phyloP scores from a whole-genome alignment of 2,888 invertebrate species.

The Epinotia ramella region DNA sequence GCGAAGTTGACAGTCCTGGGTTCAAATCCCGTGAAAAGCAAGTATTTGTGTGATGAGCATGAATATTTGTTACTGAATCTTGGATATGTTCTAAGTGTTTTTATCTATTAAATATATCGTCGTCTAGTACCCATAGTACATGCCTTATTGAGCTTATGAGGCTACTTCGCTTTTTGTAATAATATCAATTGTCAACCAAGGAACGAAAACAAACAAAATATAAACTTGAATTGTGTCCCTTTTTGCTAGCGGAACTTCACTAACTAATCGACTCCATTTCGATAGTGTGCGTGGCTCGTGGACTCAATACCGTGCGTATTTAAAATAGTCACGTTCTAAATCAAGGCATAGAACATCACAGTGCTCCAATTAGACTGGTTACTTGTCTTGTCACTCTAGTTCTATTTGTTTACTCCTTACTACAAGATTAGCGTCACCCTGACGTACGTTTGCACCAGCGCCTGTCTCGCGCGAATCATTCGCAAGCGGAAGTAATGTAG shows the following conservation, averaged over 20 bases:
- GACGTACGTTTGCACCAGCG: conserved; percentile 18
- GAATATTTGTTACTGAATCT: too few species aligned
- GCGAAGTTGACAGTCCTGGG: too few species aligned
- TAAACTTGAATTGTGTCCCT: too few species aligned
- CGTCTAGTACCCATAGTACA: too few species aligned
- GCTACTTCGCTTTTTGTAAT: too few species aligned
- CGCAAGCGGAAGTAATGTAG: conserved; percentile 17
- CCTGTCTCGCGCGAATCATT: conserved; percentile 8
- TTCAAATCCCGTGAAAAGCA: too few species aligned
- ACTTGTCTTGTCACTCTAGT: conserved; percentile 33
- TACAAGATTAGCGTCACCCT: conserved; percentile 21
- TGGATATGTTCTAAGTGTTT: too few species aligned
- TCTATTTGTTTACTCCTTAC: conserved; percentile 20
- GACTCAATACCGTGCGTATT: conserved; percentile 5
- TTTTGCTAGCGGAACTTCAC: not conserved
- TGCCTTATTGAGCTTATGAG: too few species aligned
- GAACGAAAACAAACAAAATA: not conserved
- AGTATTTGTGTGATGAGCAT: too few species aligned
- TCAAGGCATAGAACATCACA: conserved; percentile 15
- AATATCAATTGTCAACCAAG: too few species aligned
- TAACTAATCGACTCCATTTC: not conserved
- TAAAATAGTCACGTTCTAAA: conserved; percentile 26
- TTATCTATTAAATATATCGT: too few species aligned
- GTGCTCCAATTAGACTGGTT: conserved; percentile 36
- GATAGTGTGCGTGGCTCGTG: not conserved